Conservation (phyloP, 2,888 invertebrate species). For the Agrochola lota region DNA sequence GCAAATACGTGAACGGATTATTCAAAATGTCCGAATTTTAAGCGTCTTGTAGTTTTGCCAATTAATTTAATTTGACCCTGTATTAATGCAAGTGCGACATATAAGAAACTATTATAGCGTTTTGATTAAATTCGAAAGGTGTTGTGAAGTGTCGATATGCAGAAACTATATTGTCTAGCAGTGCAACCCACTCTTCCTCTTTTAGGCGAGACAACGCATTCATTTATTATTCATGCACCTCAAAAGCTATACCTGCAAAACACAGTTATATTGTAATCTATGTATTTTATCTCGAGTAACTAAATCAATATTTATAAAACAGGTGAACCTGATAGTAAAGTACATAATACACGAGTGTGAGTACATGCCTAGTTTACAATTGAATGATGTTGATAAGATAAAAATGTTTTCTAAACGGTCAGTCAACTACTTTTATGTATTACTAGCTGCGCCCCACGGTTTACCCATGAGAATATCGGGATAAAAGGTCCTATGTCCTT, state of each 20-base stretch:
- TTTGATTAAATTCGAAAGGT: constrained; percentile 10
- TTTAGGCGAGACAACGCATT: constrained; percentile 29
- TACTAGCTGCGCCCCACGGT: no score
- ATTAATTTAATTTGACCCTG: constrained; percentile 3
- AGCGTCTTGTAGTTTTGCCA: background rate
- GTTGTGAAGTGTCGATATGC: constrained; percentile 14
- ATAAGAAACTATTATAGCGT: background rate
- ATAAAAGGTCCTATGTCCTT: no score
- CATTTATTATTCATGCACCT: constrained; percentile 41
- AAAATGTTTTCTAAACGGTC: constrained; percentile 45
- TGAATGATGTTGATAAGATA: constrained; percentile 58
- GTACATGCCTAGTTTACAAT: constrained; percentile 40
- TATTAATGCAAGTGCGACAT: background rate
- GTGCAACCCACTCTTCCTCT: constrained; percentile 35
- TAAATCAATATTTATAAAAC: constrained; percentile 51
- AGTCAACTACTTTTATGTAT: constrained; percentile 16
- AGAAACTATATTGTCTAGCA: constrained; percentile 6
- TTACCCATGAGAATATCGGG: no score
- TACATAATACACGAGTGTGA: constrained; percentile 15
- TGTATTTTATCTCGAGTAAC: constrained; percentile 45
- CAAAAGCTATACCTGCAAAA: background rate
- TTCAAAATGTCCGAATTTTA: background rate
- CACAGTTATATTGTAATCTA: constrained; percentile 10
- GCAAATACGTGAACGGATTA: background rate
- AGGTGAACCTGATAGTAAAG: constrained; percentile 43